Evolutionary conservation across 2,888 invertebrate species (phyloP).

Genomic region (Mechanitis messenoides): DNA sequence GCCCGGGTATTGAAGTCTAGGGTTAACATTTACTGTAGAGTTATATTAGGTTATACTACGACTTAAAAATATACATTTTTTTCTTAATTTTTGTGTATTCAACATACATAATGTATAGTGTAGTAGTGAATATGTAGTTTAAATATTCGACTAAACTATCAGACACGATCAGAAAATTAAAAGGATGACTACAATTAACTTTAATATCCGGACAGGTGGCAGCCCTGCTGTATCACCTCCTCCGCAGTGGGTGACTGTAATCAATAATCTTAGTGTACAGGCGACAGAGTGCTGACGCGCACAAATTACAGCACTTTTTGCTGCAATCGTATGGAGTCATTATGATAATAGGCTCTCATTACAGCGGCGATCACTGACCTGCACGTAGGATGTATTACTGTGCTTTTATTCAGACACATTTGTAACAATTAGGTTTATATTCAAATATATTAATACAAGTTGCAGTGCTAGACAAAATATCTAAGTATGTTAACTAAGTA

Average conservation of each 20-base stretch:
- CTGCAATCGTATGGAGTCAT: slow-evolving; percentile 21
- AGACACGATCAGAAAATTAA: no score
- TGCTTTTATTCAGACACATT: not conserved
- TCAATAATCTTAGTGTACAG: no score
- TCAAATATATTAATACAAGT: not conserved
- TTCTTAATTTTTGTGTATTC: no score
- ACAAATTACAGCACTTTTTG: slow-evolving; percentile 24
- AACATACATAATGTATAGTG: no score
- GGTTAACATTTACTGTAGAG: slow-evolving; percentile 10
- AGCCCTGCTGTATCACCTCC: not conserved
- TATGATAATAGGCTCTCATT: slow-evolving; percentile 17
- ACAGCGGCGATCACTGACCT: slow-evolving; percentile 19
- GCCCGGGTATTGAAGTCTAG: slow-evolving; percentile 18
- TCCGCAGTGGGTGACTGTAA: slow-evolving; percentile 12
- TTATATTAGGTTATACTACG: not conserved
- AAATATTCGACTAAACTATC: no score
- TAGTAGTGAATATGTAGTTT: no score
- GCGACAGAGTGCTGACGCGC: slow-evolving; percentile 14
- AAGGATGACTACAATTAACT: no score
- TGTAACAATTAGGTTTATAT: no score
- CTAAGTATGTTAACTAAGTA: no score
- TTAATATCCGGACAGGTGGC: no score
- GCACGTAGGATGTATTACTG: slow-evolving; percentile 14
- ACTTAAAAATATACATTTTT: no score
- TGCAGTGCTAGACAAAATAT: no score